Evolutionary conservation across 2,797 vertebrate genomes (phyloP), one percentile per base, ranked within the genome.

Genomic region (Dryobates pubescens): DNA sequence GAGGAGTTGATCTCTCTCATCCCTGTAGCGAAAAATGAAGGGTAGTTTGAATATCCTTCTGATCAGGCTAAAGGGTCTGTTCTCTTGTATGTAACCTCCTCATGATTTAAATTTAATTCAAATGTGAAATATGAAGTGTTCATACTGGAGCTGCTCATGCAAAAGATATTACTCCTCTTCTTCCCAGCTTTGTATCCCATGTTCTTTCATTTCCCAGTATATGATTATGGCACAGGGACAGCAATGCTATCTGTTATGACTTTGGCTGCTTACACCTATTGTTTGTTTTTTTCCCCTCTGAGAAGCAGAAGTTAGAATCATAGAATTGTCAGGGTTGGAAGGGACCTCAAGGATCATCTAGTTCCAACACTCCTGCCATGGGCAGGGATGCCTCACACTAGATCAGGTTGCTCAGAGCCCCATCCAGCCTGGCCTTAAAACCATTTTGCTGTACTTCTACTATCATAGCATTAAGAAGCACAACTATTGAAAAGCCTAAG

Each of bases 401-500:
- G 41, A 43, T 43, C 16, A 17, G 41, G 41, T 43, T 43, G 41
- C 41, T 43, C 41, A 43, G 41, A 43, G 41, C 41, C 41, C 7
- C 16, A 43, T 43, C 41, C 7, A 43, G 41, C 41, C 41, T 43
- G 14, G 41, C 15, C 14, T 43, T 43, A 43, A 43, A 43, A 17
- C 41, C 29, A 8, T 7, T 0, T 17, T 88, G 53, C 64, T 23
- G 24, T 68, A 4, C 27, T 79, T 80, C 47, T 68, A 8, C 53
- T 67, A 1, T 0, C 8, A 56, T 36, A 78, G 71, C 26, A 51
- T 51, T 30, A 92, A 81, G 80, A 58, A 89, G 63, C 64, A 51
- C 88, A 78, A 75, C 41, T 75, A 89, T 63, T 90, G 94, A 85
- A 49, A 89, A 69, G 74, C 19, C 45, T 85, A 81, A 88, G 77